Evolutionary conservation across 2,113 vertebrate species (phyloP), one percentile per base, ranked within the genome.

Genomic region (Pithys albifrons): DNA sequence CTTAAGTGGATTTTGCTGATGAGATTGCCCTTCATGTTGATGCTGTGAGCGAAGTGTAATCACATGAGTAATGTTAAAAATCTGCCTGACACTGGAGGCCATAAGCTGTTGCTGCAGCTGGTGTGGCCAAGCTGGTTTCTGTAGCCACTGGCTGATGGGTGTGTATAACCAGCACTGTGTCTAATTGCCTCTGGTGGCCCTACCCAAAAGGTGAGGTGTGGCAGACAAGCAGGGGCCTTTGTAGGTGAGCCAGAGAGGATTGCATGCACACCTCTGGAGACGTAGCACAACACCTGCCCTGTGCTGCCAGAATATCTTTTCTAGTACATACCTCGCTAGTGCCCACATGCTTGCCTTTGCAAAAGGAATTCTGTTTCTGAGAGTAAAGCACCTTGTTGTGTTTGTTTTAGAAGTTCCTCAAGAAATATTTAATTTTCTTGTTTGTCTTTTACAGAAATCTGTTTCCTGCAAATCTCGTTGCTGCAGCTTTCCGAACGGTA

Each of bases 401-500:
- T 51, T 82, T 0, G 0, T 81, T 49, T 33, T 35, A 39, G 31
- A 77, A 74, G 31, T 59, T 66, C 45, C 49, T 8, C 3, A 1
- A 35, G 9, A 71, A 61, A 5, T 48, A 35, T 22, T 92, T 74
- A 0, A 41, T 85, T 67, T 74, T 64, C 46, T 65, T 95, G 11
- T 71, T 95, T 78, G 80, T 97, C 76, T 45, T 96, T 96, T 97
- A 85, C 98, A 99, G 99, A 98, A 99, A 99, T 96, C 96, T 99
- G 94, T 99, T 99, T 96, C 99, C 99, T 54, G 96, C 99, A 6
- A 99, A 99, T 93, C 98, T 99, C 71, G 98, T 99, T 90, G 98
- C 98, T 52, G 99, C 99, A 41, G 98, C 99, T 91, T 99, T 99
- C 93, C 98, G 80, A 78, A 99, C 99, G 96, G 99, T 99, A 98